A percentile compares a stretch with the other conserved stretches of the same genome.
Evolutionary conservation across 2,797 vertebrate species (phyloP).

Genomic region (Pseudomugil tenellus): DNA sequence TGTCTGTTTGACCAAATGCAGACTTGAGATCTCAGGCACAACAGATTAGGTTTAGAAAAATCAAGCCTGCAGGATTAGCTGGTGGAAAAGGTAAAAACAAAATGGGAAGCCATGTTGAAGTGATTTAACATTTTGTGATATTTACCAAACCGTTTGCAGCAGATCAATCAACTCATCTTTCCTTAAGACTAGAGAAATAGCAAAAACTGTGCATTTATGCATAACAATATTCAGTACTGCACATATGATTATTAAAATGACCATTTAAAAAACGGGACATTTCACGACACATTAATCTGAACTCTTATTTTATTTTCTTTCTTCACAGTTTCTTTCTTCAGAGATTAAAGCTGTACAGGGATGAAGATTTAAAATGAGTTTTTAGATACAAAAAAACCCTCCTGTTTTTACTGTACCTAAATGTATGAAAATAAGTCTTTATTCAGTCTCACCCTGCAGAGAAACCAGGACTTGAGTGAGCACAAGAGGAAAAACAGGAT

Average conservation of each 20-base stretch:
- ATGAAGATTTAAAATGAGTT: constrained; percentile 7
- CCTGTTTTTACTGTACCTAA: constrained; percentile 3
- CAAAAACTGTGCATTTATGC: background rate
- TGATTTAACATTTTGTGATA: background rate
- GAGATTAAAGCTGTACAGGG: constrained; percentile 2
- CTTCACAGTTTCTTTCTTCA: too few relatives aligned
- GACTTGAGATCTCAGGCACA: constrained; percentile 6
- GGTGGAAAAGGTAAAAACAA: background rate
- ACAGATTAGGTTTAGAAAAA: constrained; percentile 19
- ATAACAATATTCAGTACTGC: background rate
- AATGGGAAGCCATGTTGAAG: background rate
- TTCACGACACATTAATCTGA: background rate
- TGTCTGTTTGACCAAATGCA: constrained; percentile 26
- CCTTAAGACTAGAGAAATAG: too few relatives aligned
- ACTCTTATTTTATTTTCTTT: constrained; percentile 14
- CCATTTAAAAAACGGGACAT: background rate
- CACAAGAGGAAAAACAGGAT: too few relatives aligned
- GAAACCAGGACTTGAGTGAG: constrained; percentile 15
- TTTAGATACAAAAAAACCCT: background rate
- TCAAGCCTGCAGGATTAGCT: constrained; percentile 3
- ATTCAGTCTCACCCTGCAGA: background rate
- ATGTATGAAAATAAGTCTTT: background rate
- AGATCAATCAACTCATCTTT: too few relatives aligned
- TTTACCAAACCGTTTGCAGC: background rate
- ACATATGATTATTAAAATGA: too few relatives aligned